A percentile compares a stretch with the other conserved stretches of the same genome.
Conservation (phyloP, 2,113 vertebrate species). For the Emydura subglobosa region DNA sequence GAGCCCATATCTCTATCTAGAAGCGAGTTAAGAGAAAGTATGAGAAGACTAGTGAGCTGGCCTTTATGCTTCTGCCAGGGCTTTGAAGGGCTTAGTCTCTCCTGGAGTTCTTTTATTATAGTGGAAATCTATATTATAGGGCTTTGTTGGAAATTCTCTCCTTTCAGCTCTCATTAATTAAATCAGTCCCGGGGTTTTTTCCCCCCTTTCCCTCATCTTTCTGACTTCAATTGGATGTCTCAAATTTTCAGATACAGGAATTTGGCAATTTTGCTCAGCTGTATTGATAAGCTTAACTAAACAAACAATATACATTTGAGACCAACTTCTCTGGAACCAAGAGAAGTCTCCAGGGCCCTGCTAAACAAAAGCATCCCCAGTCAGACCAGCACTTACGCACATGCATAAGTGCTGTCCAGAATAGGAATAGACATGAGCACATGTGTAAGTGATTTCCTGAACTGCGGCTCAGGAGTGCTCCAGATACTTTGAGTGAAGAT, state of each 20-base stretch:
- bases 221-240: neutral
- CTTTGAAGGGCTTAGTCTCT: neutral
- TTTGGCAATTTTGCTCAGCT: neutral
- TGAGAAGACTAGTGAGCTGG: too few relatives aligned
- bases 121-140: neutral
- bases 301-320: too few relatives aligned
- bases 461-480: neutral
- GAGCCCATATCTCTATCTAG: neutral
- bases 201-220: neutral
- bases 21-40: neutral
- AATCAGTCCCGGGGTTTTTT: neutral
- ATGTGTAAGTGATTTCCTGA: neutral
- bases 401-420: too few relatives aligned
- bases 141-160: neutral
- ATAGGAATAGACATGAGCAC: too few relatives aligned
- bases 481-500: neutral
- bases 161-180: neutral
- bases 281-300: too few relatives aligned
- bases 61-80: neutral
- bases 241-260: neutral
- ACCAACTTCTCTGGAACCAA: too few relatives aligned
- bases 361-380: neutral
- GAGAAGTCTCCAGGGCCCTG: too few relatives aligned
- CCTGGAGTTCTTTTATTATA: neutral
- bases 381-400: neutral